Conservation (phyloP, 2,797 vertebrate species). For the Euphonia xanthogaster region DNA sequence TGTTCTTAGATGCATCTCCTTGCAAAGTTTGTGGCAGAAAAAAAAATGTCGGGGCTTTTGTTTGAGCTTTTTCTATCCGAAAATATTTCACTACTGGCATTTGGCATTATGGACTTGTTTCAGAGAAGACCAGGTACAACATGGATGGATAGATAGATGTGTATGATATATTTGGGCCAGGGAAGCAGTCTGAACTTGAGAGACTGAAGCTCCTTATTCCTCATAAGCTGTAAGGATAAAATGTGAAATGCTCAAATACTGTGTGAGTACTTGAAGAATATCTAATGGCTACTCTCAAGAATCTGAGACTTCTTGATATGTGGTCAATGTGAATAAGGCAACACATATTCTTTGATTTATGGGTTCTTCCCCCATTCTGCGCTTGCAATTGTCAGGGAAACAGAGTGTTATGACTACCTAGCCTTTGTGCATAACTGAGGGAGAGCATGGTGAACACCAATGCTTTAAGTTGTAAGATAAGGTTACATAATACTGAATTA, state of each 20-base stretch:
- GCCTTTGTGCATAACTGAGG: neutral
- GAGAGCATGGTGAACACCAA: neutral
- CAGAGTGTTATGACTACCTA: neutral
- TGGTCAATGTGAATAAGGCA: neutral
- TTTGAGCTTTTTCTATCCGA: neutral
- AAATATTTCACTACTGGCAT: neutral
- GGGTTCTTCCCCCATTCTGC: neutral
- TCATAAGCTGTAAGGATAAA: neutral
- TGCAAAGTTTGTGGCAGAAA: neutral
- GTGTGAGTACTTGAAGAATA: neutral
- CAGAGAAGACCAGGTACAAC: neutral
- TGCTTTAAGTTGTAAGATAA: neutral
- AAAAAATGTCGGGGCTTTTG: neutral
- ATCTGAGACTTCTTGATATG: neutral
- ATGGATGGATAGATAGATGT: neutral
- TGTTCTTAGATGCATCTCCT: neutral
- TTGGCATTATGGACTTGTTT: neutral
- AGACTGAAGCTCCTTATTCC: neutral
- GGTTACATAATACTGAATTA: neutral
- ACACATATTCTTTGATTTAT: neutral
- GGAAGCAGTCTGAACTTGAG: neutral
- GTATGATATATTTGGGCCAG: neutral
- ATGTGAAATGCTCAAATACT: neutral
- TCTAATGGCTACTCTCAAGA: neutral
- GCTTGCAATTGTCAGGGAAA: neutral